These are phyloP conservation scores for Chromis chromis DNA, from an alignment of 2,797 vertebrate genomes.

Conservation along the genomic window DNA sequence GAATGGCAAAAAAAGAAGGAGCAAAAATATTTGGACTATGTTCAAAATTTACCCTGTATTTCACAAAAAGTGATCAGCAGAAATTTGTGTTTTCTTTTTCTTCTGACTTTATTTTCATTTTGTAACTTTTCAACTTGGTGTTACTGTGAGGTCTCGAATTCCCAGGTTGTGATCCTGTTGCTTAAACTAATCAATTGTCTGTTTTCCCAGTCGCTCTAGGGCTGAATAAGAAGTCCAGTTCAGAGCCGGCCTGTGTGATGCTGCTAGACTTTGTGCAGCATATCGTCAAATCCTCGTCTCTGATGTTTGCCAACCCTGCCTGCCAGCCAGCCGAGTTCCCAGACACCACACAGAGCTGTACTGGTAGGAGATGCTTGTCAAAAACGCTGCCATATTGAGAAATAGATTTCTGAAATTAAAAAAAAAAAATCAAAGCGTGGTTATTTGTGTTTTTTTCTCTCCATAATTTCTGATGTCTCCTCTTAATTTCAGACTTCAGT, in stretches of 20 bases:
- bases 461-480: not conserved
- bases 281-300: constrained; percentile 95
- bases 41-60: not conserved
- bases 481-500: constrained; percentile 88
- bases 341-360: constrained; percentile 85
- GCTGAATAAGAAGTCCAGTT: constrained; percentile 92
- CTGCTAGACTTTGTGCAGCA: constrained; percentile 97
- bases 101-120: not conserved
- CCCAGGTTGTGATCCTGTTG: not conserved
- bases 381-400: not conserved
- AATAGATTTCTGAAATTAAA: not conserved
- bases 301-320: constrained; percentile 93
- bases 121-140: constrained; percentile 2
- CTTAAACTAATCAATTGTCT: not conserved
- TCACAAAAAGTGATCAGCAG: not conserved
- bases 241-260: constrained; percentile 96
- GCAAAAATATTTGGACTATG: no score
- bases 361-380: constrained; percentile 80
- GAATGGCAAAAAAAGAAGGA: no score
- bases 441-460: not conserved
- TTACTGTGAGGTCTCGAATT: not conserved
- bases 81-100: no score
- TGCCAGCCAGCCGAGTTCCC: constrained; percentile 84
- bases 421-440: not conserved
- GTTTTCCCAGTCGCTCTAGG: constrained; percentile 90